phyloP scores from a whole-genome alignment of 2,888 invertebrate genomes.

The Erebia palarica region DNA sequence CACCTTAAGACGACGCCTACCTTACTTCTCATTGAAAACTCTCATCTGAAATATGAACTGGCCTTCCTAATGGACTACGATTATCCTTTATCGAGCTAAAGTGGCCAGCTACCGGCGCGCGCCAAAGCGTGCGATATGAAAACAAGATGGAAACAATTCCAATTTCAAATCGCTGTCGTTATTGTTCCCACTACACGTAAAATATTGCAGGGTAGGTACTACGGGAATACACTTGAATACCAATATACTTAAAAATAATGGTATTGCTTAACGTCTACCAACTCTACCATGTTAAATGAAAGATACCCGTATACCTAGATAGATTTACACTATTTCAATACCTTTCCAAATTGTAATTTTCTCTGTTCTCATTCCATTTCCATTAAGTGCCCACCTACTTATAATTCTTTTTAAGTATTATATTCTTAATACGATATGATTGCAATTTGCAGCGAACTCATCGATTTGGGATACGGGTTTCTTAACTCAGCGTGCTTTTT shows the following conservation, averaged over 20 bases:
- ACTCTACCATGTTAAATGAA: not conserved
- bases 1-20: not conserved
- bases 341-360: not conserved
- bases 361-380: not conserved
- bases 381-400: too few relatives aligned
- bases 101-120: constrained; percentile 48
- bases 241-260: constrained; percentile 16
- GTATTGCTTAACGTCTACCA: constrained; percentile 4
- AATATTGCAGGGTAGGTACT: constrained; percentile 38
- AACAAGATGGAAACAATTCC: constrained; percentile 50
- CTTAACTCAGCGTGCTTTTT: too few relatives aligned
- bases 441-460: too few relatives aligned
- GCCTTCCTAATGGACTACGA: constrained; percentile 22
- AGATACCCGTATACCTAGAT: not conserved
- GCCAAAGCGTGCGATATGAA: constrained; percentile 48
- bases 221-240: constrained; percentile 6
- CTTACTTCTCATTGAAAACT: constrained; percentile 19
- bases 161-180: constrained; percentile 53
- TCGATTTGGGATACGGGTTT: too few relatives aligned
- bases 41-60: constrained; percentile 17
- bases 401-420: too few relatives aligned
- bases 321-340: not conserved
- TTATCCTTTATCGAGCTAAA: constrained; percentile 30
- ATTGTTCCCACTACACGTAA: constrained; percentile 48
- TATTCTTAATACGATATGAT: too few relatives aligned